A percentile compares a stretch with the other conserved stretches of the same genome.
These are phyloP conservation scores for Onthophagus taurus DNA, from an alignment of 1,140 invertebrate genomes.

Conservation along the genomic window DNA sequence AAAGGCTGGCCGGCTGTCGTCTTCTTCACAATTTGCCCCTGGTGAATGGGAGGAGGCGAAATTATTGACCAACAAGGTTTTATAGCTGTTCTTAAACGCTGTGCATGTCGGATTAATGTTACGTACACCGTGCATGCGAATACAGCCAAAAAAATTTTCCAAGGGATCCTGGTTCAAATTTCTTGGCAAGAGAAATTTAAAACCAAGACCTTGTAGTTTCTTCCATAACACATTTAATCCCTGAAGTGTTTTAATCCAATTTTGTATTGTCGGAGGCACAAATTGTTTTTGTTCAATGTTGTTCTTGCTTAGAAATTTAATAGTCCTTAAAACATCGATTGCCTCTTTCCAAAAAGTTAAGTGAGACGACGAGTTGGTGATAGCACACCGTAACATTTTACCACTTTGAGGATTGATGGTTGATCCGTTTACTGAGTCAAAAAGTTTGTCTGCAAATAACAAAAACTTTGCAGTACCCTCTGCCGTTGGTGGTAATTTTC, in stretches of 20 bases:
- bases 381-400: not conserved
- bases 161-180: constrained; percentile 17
- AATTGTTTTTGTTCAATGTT: not conserved
- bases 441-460: too few species aligned
- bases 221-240: constrained; percentile 12
- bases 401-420: not conserved
- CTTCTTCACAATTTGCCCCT: not conserved
- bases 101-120: not conserved
- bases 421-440: constrained; percentile 13
- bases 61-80: not conserved
- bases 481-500: not conserved
- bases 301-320: not conserved
- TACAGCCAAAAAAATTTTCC: constrained; percentile 18
- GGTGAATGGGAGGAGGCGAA: not conserved
- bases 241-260: constrained; percentile 14
- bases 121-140: constrained; percentile 11
- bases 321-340: constrained; percentile 1
- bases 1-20: too few species aligned
- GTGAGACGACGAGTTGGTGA: constrained; percentile 2
- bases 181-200: constrained; percentile 10
- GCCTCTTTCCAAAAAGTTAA: constrained; percentile 4
- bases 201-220: constrained; percentile 5
- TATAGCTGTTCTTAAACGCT: not conserved
- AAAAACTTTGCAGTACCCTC: constrained; percentile 14
- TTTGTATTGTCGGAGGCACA: constrained; percentile 12